Percentiles rank a stretch among this genome's conserved stretches.
Conservation (phyloP, 2,888 invertebrate genomes). For the Timema cristinae region DNA sequence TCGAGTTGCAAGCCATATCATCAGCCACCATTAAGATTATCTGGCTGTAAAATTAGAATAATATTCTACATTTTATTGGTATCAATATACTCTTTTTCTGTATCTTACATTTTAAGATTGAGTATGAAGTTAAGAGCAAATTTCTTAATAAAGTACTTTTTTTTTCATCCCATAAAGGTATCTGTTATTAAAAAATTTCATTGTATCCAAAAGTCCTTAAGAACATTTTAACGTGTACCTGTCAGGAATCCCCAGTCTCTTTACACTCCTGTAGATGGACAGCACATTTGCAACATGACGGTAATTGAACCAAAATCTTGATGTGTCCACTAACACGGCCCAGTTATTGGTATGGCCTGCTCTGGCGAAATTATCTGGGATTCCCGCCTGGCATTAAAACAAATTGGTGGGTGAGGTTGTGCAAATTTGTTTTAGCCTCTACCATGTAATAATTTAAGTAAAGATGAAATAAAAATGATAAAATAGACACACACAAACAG, state of each 20-base stretch:
- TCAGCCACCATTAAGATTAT: slow-evolving; percentile 99
- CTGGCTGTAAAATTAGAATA: slow-evolving; percentile 56
- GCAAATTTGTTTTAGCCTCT: no score
- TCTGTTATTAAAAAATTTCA: no score
- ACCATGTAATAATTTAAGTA: no score
- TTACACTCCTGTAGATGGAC: slow-evolving; percentile 96
- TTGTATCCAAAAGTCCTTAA: no score
- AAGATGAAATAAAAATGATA: no score
- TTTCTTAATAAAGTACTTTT: background rate
- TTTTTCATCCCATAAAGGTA: no score
- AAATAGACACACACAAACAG: no score
- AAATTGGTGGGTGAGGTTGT: no score
- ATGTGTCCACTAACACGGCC: slow-evolving; percentile 98
- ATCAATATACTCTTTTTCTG: no score
- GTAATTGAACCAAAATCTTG: slow-evolving; percentile 99
- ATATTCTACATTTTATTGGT: background rate
- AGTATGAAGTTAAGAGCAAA: background rate
- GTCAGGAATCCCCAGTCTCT: slow-evolving; percentile 97
- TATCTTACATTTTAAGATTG: background rate
- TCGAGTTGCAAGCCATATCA: slow-evolving; percentile 98
- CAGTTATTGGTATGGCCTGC: slow-evolving; percentile 94
- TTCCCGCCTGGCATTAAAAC: no score
- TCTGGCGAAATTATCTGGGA: background rate
- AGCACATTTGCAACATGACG: slow-evolving; percentile 98
- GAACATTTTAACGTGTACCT: slow-evolving; percentile 42